These are phyloP conservation scores for Busseola fusca DNA, from an alignment of 2,888 invertebrate species.

Conservation along the genomic window DNA sequence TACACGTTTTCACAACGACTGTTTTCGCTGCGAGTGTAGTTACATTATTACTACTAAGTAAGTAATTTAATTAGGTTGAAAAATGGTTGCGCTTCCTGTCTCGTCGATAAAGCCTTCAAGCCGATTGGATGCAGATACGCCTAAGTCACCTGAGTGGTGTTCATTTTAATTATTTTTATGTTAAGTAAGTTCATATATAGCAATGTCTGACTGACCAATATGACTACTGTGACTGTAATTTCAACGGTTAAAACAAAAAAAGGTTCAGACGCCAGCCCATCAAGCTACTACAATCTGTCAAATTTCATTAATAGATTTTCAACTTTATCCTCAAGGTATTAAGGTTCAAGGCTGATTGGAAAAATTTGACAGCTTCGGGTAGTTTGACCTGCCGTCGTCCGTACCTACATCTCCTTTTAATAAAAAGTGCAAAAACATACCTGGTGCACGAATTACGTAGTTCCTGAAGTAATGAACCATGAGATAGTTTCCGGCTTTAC, in stretches of 20 bases:
- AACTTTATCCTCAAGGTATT: too few species aligned
- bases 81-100: slow-evolving; percentile 18
- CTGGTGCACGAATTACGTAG: slow-evolving; percentile 92
- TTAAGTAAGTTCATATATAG: neutral
- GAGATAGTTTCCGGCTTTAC: slow-evolving; percentile 92
- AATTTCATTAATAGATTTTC: too few species aligned
- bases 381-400: too few species aligned
- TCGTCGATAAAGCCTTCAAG: slow-evolving; percentile 58
- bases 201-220: neutral
- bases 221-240: neutral
- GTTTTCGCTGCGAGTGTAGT: slow-evolving; percentile 8
- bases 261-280: too few species aligned
- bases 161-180: neutral
- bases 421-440: slow-evolving; percentile 69
- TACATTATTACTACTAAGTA: slow-evolving; percentile 18
- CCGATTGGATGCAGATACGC: slow-evolving; percentile 61
- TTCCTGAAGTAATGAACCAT: slow-evolving; percentile 94
- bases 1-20: slow-evolving; percentile 32
- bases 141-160: neutral
- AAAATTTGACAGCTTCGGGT: too few species aligned
- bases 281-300: too few species aligned
- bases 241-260: neutral
- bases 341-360: too few species aligned
- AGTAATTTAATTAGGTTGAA: slow-evolving; percentile 59
- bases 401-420: too few species aligned